These are phyloP conservation scores for Cepaea hortensis DNA, from an alignment of 2,888 invertebrate genomes.

Conservation along the genomic window DNA sequence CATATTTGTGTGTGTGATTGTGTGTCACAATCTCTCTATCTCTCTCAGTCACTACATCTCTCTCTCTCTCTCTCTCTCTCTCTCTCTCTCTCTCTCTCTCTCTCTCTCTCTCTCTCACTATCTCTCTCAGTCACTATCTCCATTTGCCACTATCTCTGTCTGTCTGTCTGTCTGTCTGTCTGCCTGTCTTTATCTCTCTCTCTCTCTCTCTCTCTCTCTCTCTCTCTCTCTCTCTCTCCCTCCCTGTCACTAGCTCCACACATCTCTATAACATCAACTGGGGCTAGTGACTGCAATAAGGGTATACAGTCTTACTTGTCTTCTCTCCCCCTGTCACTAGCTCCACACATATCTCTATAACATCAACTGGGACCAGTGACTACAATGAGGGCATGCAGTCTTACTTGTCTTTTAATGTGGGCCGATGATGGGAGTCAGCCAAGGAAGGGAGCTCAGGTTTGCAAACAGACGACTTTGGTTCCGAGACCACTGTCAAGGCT, in stretches of 20 bases:
- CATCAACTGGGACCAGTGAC: too few species aligned
- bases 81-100: too few species aligned
- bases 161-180: neutral
- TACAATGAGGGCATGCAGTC: neutral
- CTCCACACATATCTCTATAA: too few species aligned
- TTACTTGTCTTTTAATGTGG: slow-evolving; percentile 22
- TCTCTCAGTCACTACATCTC: too few species aligned
- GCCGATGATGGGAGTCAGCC: neutral
- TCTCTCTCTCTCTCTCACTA: too few species aligned
- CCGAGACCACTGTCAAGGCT: neutral
- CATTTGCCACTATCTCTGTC: neutral
- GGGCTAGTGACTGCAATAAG: too few species aligned
- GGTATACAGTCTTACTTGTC: neutral
- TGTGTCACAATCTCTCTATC: too few species aligned
- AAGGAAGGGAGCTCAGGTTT: slow-evolving; percentile 1
- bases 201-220: slow-evolving; percentile 13
- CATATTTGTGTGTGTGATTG: too few species aligned
- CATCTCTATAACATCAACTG: too few species aligned
- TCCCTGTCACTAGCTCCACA: too few species aligned
- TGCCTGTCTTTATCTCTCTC: neutral
- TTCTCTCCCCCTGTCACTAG: too few species aligned
- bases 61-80: too few species aligned
- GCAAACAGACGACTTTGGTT: neutral
- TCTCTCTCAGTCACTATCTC: neutral
- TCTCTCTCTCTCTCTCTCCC: neutral